Conservation (phyloP, 2,888 invertebrate species). For the Agrotis exclamationis region DNA sequence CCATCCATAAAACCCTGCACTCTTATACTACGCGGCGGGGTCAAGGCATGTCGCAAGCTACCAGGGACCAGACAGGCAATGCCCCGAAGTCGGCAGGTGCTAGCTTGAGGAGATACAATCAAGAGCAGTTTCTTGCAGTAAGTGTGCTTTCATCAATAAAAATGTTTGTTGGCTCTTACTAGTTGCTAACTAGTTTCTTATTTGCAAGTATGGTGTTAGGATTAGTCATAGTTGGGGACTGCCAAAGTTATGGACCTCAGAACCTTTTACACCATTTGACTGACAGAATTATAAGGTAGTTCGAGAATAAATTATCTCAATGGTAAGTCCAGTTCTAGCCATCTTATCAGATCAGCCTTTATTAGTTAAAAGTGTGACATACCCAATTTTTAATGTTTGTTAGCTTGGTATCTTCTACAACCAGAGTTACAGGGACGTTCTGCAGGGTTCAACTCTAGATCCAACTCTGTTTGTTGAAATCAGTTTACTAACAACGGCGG, state of each 20-base stretch:
- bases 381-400: not conserved
- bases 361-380: not conserved
- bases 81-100: conserved; percentile 96
- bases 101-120: conserved; percentile 95
- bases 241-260: not conserved
- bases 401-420: not conserved
- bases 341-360: not conserved
- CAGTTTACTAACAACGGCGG: not conserved
- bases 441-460: conserved; percentile 9
- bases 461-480: not conserved
- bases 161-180: not conserved
- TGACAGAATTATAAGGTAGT: not conserved
- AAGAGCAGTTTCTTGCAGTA: conserved; percentile 94
- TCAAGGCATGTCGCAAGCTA: conserved; percentile 95
- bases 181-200: no score
- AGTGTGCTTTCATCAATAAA: conserved; percentile 16
- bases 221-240: not conserved
- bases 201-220: no score
- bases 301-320: not conserved
- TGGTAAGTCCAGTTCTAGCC: not conserved
- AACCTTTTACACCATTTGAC: conserved; percentile 17
- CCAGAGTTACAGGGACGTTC: not conserved
- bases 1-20: conserved; percentile 95
- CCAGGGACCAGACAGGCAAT: conserved; percentile 92
- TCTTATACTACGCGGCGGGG: conserved; percentile 96